Evolutionary conservation across 1,140 invertebrate genomes (phyloP), one percentile per base, ranked within the genome.

Genomic region (Drosophila sp.): DNA sequence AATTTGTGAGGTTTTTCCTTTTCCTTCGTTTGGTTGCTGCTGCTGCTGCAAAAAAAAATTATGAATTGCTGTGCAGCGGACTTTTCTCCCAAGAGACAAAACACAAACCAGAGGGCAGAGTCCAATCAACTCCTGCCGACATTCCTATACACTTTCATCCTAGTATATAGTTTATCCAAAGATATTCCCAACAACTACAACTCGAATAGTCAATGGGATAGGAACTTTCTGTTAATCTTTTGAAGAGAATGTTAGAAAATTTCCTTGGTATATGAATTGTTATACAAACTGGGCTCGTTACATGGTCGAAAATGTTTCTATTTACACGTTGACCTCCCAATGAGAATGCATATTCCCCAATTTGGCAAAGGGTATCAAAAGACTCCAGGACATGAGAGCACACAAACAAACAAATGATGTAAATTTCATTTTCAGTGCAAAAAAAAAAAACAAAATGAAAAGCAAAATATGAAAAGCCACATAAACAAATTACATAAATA

Each of bases 351-450:
- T 8, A 50, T 25, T 27, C 23, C 23, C 1, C 10, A 3, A 8
- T 27, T 27, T 27, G 1, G 8, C 8, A 38, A 50, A 50, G 44
- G 6, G 44, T 50, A 50, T 27, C 25, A 50, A 25, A 50, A 50
- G 44, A 50, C 7, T 50, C 66, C 79, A 69, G 83, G 83, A 87
- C 72, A 83, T 89, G 83, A 77, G 72, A 72, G 76, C 68, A 79
- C 78, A 90, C 85, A 89, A 89, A 90, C 90, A 89, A 89, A 89
- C 84, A 89, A 89, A 89, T 85, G 84, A 89, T 89, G 84, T 89
- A 89, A 90, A 89, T 89, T 89, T 89, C 85, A 90, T 89, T 89
- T 79, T 68, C 61, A 69, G 25, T 50, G 66, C 56, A 80, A 69
- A 69, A 68, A 6, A 40, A 54, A 61, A 70, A 54, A 68, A 54